phyloP scores from a whole-genome alignment of 2,797 vertebrate species.

The Tauraco hartlaubi region DNA sequence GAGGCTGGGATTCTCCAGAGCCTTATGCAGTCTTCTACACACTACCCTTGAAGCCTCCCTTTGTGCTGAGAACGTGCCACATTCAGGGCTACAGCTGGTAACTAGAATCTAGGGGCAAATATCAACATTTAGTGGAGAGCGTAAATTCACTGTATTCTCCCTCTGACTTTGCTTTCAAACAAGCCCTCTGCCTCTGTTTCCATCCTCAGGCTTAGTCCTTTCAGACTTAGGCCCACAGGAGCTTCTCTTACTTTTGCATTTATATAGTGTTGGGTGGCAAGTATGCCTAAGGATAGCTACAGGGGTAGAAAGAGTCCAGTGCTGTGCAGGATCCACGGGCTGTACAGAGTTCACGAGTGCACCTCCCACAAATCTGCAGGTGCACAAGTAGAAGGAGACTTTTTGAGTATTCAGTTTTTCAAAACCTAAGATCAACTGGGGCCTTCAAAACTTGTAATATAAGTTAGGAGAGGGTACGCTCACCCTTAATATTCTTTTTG shows the following conservation, averaged over 20 bases:
- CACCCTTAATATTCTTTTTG: not conserved
- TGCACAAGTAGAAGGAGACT: not conserved
- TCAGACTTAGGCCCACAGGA: not conserved
- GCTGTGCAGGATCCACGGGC: not conserved
- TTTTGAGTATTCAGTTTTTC: not conserved
- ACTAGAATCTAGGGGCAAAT: not conserved
- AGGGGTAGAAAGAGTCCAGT: too few relatives aligned
- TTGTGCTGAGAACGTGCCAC: accelerated
- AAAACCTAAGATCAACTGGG: not conserved
- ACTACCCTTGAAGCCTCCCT: not conserved
- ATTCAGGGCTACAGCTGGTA: not conserved
- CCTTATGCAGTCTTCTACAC: not conserved
- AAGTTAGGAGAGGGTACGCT: not conserved
- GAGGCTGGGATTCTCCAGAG: not conserved
- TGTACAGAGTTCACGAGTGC: not conserved
- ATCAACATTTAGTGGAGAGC: not conserved
- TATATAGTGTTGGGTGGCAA: not conserved
- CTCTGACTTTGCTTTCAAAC: not conserved
- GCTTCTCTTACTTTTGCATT: not conserved
- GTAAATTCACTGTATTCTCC: not conserved
- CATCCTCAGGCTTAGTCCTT: not conserved
- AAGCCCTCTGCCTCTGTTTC: not conserved
- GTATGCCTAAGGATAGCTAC: not conserved
- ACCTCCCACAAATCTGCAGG: not conserved
- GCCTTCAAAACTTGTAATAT: not conserved